Percentiles rank a stretch among this genome's conserved stretches.
phyloP scores from a whole-genome alignment of 2,797 vertebrate genomes.

The Sparus aurata region DNA sequence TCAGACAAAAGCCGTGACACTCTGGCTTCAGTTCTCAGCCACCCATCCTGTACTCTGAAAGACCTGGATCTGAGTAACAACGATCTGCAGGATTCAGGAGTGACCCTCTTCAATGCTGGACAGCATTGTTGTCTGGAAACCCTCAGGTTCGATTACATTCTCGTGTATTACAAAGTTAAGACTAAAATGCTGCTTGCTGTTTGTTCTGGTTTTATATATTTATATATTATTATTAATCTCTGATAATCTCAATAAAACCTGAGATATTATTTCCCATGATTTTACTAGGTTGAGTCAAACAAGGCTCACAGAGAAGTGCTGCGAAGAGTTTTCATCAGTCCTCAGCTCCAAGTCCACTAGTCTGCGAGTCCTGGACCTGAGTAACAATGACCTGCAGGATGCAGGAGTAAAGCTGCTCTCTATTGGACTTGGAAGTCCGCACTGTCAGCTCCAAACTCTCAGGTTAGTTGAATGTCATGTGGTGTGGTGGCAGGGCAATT shows the following conservation, averaged over 20 bases:
- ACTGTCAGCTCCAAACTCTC: slow-evolving; percentile 5
- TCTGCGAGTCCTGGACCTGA: slow-evolving; percentile 28
- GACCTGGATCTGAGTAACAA: slow-evolving; percentile 24
- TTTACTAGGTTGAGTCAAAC: slow-evolving; percentile 9
- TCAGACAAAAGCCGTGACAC: neutral
- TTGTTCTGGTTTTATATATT: neutral
- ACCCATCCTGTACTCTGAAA: neutral
- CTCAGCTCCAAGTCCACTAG: neutral
- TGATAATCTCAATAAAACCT: neutral
- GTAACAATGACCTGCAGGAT: slow-evolving; percentile 27
- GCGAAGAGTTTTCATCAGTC: neutral
- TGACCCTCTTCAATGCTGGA: slow-evolving; percentile 3
- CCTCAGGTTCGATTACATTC: slow-evolving; percentile 4
- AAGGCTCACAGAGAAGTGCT: slow-evolving; percentile 21
- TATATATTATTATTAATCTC: too few relatives aligned
- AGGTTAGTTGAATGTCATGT: neutral
- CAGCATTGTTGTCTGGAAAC: neutral
- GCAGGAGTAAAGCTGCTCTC: slow-evolving; percentile 17
- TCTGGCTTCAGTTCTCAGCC: slow-evolving; percentile 3
- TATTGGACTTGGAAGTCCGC: neutral
- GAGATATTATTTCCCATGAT: neutral
- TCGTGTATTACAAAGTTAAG: neutral
- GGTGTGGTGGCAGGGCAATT: too few relatives aligned
- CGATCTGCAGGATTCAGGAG: slow-evolving; percentile 15
- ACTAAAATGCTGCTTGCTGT: neutral